phyloP scores from a whole-genome alignment of 2,113 vertebrate genomes.

The Mandrillus leucophaeus region DNA sequence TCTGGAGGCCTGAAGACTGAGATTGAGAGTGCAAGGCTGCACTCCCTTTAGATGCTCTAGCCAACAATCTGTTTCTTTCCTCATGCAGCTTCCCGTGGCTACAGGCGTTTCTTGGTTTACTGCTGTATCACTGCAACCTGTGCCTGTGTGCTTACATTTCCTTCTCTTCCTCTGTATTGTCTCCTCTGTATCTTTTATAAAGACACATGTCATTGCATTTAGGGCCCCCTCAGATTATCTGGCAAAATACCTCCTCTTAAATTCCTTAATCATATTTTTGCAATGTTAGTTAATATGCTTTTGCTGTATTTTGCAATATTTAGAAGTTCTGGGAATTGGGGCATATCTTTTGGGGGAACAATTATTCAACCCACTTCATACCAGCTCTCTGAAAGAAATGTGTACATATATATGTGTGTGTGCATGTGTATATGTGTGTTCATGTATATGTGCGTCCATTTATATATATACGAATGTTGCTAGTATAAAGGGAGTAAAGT shows the following conservation, averaged over 20 bases:
- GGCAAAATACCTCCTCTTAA: background rate
- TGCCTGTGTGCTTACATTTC: fast-evolving
- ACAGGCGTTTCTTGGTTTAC: background rate
- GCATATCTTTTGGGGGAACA: background rate
- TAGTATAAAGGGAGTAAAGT: background rate
- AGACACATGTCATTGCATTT: background rate
- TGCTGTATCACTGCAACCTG: background rate
- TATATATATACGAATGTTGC: background rate
- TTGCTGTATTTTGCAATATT: background rate
- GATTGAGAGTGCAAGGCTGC: background rate
- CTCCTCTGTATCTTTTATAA: background rate
- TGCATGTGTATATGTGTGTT: background rate
- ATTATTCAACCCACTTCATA: background rate
- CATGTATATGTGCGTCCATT: background rate
- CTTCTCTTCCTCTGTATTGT: background rate
- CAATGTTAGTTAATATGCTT: background rate
- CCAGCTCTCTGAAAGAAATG: background rate
- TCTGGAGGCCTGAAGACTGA: background rate
- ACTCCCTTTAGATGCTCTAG: background rate
- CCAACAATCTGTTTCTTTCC: background rate
- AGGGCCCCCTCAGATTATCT: background rate
- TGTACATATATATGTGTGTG: background rate
- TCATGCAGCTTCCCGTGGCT: background rate
- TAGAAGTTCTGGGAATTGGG: background rate
- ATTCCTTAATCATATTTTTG: background rate